These are phyloP conservation scores for Diaprepes abbreviatus DNA, from an alignment of 2,888 invertebrate species.

Conservation along the genomic window DNA sequence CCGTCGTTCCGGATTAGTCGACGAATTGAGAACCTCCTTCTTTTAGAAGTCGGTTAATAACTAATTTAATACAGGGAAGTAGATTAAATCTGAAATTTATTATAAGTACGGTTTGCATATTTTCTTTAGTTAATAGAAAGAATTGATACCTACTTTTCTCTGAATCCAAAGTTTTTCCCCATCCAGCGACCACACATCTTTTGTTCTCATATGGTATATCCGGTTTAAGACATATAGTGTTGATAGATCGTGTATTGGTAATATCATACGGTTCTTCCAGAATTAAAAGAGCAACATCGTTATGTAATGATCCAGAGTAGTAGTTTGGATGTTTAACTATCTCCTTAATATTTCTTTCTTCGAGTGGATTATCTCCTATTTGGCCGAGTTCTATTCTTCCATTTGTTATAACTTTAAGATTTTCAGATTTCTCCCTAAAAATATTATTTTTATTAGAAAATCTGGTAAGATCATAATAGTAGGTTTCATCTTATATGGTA, in stretches of 20 bases:
- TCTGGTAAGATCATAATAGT: no score
- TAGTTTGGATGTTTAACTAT: conserved; percentile 71
- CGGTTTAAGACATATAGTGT: conserved; percentile 76
- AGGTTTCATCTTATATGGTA: no score
- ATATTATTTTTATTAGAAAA: conserved; percentile 19
- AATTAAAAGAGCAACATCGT: conserved; percentile 78
- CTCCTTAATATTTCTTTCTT: conserved; percentile 72
- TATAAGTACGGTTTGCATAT: no score
- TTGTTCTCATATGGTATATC: conserved; percentile 68
- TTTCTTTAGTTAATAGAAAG: not conserved
- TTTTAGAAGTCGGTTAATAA: no score
- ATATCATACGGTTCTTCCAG: conserved; percentile 70
- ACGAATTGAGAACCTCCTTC: no score
- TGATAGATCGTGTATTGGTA: conserved; percentile 72
- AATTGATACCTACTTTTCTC: conserved; percentile 2
- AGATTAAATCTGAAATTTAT: no score
- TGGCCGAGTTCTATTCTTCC: conserved; percentile 79
- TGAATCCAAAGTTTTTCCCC: conserved; percentile 68
- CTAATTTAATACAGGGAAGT: no score
- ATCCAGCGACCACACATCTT: conserved; percentile 79
- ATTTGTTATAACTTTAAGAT: conserved; percentile 75
- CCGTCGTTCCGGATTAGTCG: no score
- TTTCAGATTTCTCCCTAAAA: conserved; percentile 13
- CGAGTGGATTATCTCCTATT: conserved; percentile 73
- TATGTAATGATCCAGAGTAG: conserved; percentile 71